Evolutionary conservation across 2,113 vertebrate species (phyloP), one percentile per base, ranked within the genome.

Genomic region (Mustela lutreola): DNA sequence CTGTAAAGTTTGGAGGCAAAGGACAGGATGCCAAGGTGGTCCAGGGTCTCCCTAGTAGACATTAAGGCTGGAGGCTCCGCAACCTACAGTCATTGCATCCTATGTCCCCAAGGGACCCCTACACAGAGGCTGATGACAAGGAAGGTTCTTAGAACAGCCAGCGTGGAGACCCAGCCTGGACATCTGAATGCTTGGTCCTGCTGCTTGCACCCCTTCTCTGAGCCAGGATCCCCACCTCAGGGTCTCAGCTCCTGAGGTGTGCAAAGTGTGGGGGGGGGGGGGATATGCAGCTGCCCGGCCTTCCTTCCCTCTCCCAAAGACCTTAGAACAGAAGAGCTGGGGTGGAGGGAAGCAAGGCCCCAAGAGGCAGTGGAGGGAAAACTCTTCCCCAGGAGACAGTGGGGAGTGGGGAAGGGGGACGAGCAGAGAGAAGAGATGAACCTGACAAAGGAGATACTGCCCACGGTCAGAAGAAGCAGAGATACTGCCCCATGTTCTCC

Each of bases 91-190:
- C 87, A 42, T 48, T 90, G 75, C 0, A 42, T 15, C 16, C 45
- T 48, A 11, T 48, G 26, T 88, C 36, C 84, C 16, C 60, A 56
- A 60, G 65, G 62, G n/a, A 7, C 31, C 26, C 50, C 42, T 91
- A 83, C 5, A 73, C 73, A 93, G 73, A 96, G 36, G 62, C 33
- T 78, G 91, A 89, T 67, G 88, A 71, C 58, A 90, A n/a, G 18
- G 48, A 28, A 70, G n/a, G 10, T 83, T 87, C 79, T 89, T 83
- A 42, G 71, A 92, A 87, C 1, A 58, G 39, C 42, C 80, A 76
- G 42, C 7, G 45, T 73, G 19, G 26, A 93, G 65, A 86, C 45
- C 53, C 53, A 78, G 63, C 71, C 50, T 56, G 58, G 42, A 50
- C 56, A 92, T 48, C 91, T 28, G 67, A 89, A 42, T 75, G 90